A percentile compares a stretch with the other conserved stretches of the same genome.
Conservation (phyloP, 2,888 invertebrate species). For the Petrolisthes cinctipes region DNA sequence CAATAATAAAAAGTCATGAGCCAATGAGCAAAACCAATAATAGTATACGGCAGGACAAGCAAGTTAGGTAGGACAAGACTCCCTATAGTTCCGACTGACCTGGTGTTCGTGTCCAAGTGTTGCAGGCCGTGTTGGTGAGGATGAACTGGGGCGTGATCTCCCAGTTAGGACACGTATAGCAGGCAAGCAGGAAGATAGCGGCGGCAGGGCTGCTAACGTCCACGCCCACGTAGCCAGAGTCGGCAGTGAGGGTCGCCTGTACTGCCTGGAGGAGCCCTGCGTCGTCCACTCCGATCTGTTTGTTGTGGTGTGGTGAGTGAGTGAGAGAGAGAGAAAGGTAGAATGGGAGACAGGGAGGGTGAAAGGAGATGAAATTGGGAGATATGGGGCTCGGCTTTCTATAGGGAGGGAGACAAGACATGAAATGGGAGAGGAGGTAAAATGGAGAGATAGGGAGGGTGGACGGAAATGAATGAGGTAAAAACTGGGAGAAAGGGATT, state of each 20-base stretch:
- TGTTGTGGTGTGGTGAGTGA: conserved; percentile 19
- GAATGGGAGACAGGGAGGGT: neutral
- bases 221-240: conserved; percentile 45
- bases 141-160: conserved; percentile 71
- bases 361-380: no score
- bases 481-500: no score
- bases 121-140: conserved; percentile 78
- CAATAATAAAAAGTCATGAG: no score
- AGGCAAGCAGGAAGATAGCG: conserved; percentile 22
- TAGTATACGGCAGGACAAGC: no score
- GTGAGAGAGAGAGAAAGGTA: conserved; percentile 15
- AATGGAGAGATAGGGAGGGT: neutral
- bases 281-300: conserved; percentile 62
- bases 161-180: conserved; percentile 71
- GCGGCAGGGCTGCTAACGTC: conserved; percentile 11
- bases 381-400: no score
- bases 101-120: conserved; percentile 81
- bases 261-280: conserved; percentile 56
- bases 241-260: conserved; percentile 36
- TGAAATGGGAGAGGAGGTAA: neutral
- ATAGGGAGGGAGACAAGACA: no score
- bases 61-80: no score
- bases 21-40: no score
- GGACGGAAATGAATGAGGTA: no score
- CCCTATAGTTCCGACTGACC: conserved; percentile 69